Evolutionary conservation across 2,113 vertebrate genomes (phyloP).

Genomic region (Melanerpes formicivorus): DNA sequence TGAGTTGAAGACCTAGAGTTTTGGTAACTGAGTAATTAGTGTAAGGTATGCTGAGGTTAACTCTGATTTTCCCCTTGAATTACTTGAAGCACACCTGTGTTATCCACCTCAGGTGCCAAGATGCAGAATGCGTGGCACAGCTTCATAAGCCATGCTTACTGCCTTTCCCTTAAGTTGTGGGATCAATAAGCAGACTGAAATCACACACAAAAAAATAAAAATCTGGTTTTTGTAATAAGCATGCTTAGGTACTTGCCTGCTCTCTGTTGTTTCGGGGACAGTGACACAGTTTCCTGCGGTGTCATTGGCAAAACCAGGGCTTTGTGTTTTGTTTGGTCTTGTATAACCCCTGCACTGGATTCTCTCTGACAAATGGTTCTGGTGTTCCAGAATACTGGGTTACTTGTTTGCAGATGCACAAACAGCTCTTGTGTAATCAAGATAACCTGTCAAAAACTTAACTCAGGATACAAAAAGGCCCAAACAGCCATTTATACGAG

Average conservation of each 20-base stretch:
- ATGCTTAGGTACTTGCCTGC: background rate
- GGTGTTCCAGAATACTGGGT: background rate
- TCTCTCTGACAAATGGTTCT: background rate
- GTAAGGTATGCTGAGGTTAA: background rate
- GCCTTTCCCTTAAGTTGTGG: background rate
- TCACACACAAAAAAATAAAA: background rate
- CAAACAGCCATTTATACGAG: background rate
- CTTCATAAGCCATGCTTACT: background rate
- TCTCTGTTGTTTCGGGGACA: background rate
- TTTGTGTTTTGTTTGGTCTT: fast-evolving
- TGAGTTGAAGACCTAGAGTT: background rate
- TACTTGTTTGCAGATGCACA: background rate
- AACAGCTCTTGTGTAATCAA: background rate
- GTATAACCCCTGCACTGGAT: background rate
- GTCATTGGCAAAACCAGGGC: background rate
- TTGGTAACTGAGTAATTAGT: background rate
- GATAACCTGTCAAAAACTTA: background rate
- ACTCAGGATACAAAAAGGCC: background rate
- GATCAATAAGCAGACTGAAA: background rate
- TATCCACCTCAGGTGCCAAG: fast-evolving
- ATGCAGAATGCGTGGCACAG: fast-evolving
- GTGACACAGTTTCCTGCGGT: background rate
- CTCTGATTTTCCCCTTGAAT: background rate
- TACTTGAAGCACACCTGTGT: background rate
- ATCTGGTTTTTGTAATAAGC: background rate